Evolutionary conservation across 2,113 vertebrate genomes (phyloP), one percentile per base, ranked within the genome.

Genomic region (Tachysurus fulvidraco): DNA sequence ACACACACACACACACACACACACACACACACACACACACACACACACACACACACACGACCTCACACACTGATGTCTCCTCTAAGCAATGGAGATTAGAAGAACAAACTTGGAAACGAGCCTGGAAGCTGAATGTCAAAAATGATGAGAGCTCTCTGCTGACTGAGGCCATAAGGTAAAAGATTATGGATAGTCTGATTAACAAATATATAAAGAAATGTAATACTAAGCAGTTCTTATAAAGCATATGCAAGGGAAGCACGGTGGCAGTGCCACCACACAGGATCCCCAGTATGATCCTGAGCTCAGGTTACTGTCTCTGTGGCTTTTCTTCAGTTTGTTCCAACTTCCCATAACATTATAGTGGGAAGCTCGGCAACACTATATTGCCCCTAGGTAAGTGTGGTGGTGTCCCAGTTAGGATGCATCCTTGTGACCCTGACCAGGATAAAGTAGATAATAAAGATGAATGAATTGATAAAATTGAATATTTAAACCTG

Each of bases 121-220:
- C 83, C 88, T 85, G 71, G 86, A 85, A 79, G 80, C 69, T 60
- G 71, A 83, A 65, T 82, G 86, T 87, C 88, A 85, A 85, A 85
- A 54, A 83, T 17, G n/a, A 46, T 84, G 74, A 84, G 80, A 46
- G 23, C 62, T 81, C 85, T 64, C 73, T 79, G 80, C 60, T 86
- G 85, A 74, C 85, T 83, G 54, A 44, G 52, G 57, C 57, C 50
- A 81, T 69, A 81, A 17, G 57, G 69, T 44, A 21, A 50, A 60
- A 50, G 19, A 28, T 76, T 50, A 60, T 28, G 52, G 16, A 84
- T 74, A 46, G 36, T 28, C 55, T 62, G 17, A 44, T 84, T 13
- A 57, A 57, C 52, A 84, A 41, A 84, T 44, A 30, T 16, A 41
- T 25, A 54, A 36, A 36, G 36, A 36, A 36, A 36, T 36, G 25